Evolutionary conservation across 2,797 vertebrate genomes (phyloP).

Genomic region (Lacerta bilineata): DNA sequence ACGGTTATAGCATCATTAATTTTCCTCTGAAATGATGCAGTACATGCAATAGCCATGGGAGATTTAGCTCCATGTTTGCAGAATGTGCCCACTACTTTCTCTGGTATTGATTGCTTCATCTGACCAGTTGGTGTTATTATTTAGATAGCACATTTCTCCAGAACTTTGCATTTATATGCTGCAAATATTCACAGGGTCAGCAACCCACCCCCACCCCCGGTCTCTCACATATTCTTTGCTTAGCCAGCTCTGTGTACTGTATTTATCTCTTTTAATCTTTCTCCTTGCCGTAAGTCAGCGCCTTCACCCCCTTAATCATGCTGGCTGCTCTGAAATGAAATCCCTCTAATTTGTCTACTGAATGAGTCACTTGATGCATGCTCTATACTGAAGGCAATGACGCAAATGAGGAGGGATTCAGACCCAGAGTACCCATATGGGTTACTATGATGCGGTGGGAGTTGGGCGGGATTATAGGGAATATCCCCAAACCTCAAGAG

Average conservation of each 20-base stretch:
- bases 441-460: not conserved
- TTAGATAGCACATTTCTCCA: not conserved
- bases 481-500: not conserved
- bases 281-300: not conserved
- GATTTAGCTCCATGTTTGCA: not conserved
- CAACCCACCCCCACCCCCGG: not conserved
- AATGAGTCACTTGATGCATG: constrained; percentile 7
- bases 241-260: constrained; percentile 7
- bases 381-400: not conserved
- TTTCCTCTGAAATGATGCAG: not conserved
- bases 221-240: constrained; percentile 26
- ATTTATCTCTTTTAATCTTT: constrained; percentile 44
- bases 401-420: not conserved
- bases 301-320: constrained; percentile 28
- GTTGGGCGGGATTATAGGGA: not conserved
- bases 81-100: constrained; percentile 18
- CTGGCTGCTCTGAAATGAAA: constrained; percentile 21
- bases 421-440: not conserved
- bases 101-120: not conserved
- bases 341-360: not conserved
- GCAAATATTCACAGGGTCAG: constrained; percentile 37
- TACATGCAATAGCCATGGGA: not conserved
- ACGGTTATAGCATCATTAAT: not conserved
- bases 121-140: constrained; percentile 2
- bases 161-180: constrained; percentile 27